Conservation (phyloP, 2,888 invertebrate genomes). For the Tetragnatha montana region DNA sequence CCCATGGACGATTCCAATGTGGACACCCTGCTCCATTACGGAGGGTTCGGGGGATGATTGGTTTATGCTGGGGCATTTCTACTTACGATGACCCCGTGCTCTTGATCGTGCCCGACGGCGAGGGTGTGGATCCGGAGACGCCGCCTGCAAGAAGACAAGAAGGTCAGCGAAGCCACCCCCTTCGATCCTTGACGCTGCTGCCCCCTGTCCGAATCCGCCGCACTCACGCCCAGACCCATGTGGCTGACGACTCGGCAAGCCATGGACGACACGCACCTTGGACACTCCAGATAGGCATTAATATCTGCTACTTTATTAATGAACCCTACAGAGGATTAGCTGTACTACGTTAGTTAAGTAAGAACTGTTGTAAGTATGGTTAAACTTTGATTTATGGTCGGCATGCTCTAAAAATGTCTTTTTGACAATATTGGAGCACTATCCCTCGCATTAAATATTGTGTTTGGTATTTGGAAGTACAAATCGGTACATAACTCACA, state of each 20-base stretch:
- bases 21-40: neutral
- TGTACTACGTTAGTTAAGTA: too few relatives aligned
- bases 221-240: conserved; percentile 13
- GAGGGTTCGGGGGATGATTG: conserved; percentile 10
- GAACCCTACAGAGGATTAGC: too few relatives aligned
- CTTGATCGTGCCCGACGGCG: conserved; percentile 63
- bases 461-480: too few relatives aligned
- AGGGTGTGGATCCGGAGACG: conserved; percentile 61
- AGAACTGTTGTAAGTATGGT: too few relatives aligned
- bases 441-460: too few relatives aligned
- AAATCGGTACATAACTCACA: too few relatives aligned
- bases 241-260: conserved; percentile 15
- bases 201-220: conserved; percentile 45
- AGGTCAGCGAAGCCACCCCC: conserved; percentile 52
- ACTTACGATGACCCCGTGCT: conserved; percentile 67
- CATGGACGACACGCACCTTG: neutral
- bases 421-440: too few relatives aligned
- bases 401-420: too few relatives aligned
- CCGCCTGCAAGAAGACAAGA: conserved; percentile 68
- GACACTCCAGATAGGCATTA: neutral
- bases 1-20: neutral
- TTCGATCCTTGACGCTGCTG: conserved; percentile 25
- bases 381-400: too few relatives aligned
- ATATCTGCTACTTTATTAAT: too few relatives aligned
- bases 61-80: conserved; percentile 17